A percentile compares a stretch with the other conserved stretches of the same genome.
phyloP scores from a whole-genome alignment of 2,888 invertebrate genomes.

The Crocallis elinguaria region DNA sequence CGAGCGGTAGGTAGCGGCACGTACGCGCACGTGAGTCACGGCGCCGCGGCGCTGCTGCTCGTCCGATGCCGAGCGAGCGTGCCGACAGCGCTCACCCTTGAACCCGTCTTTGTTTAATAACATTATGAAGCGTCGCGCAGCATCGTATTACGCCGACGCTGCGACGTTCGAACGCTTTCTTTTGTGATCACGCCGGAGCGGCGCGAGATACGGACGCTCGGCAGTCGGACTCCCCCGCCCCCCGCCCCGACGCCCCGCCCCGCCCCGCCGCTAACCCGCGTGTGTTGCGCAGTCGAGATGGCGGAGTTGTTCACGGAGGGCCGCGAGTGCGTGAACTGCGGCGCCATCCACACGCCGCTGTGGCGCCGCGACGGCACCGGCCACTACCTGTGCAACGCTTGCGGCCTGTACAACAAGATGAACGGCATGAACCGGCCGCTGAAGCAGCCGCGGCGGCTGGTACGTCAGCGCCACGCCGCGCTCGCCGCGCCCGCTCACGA shows the following conservation, averaged over 20 bases:
- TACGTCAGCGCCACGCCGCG: conserved; percentile 87
- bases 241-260: conserved; percentile 21
- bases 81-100: no score
- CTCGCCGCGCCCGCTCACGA: conserved; percentile 65
- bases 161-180: neutral
- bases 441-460: conserved; percentile 99
- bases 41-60: no score
- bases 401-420: conserved; percentile 99
- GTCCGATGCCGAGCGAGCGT: no score
- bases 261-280: conserved; percentile 37
- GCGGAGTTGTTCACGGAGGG: conserved; percentile 95
- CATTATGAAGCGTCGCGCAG: no score
- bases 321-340: conserved; percentile 99
- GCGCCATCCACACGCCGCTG: conserved; percentile 97
- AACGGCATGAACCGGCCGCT: conserved; percentile 99
- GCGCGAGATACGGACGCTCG: conserved; percentile 38
- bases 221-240: conserved; percentile 12
- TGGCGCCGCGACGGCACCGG: conserved; percentile 99
- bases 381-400: conserved; percentile 99
- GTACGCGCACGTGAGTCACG: no score
- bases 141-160: no score
- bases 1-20: no score
- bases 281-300: conserved; percentile 82
- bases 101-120: no score
- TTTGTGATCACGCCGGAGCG: neutral